phyloP scores from a whole-genome alignment of 2,888 invertebrate species.

The Lochmaea crataegi region DNA sequence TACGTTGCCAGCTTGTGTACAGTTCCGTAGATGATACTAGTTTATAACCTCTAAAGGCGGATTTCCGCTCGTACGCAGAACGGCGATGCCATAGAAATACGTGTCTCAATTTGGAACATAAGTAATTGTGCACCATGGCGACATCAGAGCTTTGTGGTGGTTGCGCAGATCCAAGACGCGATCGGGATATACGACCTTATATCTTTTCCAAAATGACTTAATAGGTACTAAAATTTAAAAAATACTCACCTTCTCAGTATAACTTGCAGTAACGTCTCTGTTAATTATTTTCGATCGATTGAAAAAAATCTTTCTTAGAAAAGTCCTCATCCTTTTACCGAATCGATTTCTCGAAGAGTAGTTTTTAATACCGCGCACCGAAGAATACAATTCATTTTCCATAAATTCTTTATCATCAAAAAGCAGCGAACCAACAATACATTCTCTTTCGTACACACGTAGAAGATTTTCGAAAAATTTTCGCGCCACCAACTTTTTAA shows the following conservation, averaged over 20 bases:
- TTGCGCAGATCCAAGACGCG: no score
- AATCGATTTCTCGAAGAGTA: conserved; percentile 17
- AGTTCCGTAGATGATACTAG: no score
- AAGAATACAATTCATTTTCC: conserved; percentile 33
- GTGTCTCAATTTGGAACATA: no score
- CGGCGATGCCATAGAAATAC: no score
- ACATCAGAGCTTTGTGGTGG: no score
- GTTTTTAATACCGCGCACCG: background rate
- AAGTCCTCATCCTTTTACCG: conserved; percentile 16
- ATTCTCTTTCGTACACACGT: conserved; percentile 47
- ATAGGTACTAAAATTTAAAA: background rate
- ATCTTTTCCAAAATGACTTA: no score
- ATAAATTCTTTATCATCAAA: conserved; percentile 45
- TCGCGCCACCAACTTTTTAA: conserved; percentile 33
- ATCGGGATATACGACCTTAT: no score
- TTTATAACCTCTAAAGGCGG: no score
- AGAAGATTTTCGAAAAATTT: conserved; percentile 46
- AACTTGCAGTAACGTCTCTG: no score
- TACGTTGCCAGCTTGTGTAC: no score
- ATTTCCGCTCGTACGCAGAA: no score
- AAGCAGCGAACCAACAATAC: conserved; percentile 39
- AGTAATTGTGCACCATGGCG: no score
- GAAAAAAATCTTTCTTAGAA: conserved; percentile 12
- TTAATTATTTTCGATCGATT: background rate
- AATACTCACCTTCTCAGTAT: conserved; percentile 5